phyloP scores from a whole-genome alignment of 2,113 vertebrate species.

The Leptobrachium ailaonicum region DNA sequence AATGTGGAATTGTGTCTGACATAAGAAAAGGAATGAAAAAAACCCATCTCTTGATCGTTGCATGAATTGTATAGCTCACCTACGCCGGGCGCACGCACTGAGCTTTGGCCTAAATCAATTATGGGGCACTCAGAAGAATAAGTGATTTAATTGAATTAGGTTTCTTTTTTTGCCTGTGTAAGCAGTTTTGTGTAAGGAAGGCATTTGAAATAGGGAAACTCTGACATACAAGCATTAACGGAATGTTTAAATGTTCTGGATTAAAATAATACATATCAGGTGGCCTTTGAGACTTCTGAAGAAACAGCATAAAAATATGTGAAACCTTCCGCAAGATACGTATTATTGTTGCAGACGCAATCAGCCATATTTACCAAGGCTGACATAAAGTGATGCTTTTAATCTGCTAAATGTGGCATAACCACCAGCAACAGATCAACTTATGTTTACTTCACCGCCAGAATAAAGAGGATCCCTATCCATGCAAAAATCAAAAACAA shows the following conservation, averaged over 20 bases:
- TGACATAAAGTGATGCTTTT: too few relatives aligned
- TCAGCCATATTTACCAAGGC: too few relatives aligned
- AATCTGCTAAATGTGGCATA: too few relatives aligned
- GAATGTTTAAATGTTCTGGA: not conserved
- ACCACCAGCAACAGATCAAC: too few relatives aligned
- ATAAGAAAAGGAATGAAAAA: not conserved
- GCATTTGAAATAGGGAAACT: not conserved
- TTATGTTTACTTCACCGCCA: too few relatives aligned
- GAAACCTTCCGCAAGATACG: too few relatives aligned
- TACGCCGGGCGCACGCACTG: constrained; percentile 7
- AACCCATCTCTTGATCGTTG: not conserved
- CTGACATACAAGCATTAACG: not conserved
- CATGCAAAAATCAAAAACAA: too few relatives aligned
- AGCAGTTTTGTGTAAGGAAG: not conserved
- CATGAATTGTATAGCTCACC: not conserved
- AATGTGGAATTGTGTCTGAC: constrained; percentile 22
- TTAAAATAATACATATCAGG: not conserved
- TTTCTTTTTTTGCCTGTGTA: not conserved
- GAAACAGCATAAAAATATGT: not conserved
- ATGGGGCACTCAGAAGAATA: not conserved
- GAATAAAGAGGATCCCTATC: too few relatives aligned
- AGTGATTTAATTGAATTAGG: constrained; percentile 10
- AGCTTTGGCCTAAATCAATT: constrained; percentile 18
- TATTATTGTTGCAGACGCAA: too few relatives aligned
- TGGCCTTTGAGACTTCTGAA: not conserved